Base-by-base conservation (phyloP, 2,797 vertebrate genomes). In the Danionella dracula region DNA sequence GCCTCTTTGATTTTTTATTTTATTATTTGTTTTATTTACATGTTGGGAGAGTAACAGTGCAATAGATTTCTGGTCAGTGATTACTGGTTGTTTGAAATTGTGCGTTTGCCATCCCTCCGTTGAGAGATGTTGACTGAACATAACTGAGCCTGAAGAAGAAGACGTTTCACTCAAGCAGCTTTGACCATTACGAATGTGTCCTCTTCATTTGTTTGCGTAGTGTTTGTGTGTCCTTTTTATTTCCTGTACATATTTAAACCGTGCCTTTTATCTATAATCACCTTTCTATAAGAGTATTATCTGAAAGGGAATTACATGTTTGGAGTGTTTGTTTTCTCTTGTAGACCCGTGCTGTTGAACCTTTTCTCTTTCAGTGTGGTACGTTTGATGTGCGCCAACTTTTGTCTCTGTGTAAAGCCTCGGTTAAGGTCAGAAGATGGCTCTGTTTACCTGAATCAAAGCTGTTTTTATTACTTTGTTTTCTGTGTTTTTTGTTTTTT, bases 101-200 rank as follows among this genome's bases (percentile, higher is more conserved):
- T 50, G 29, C 3, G 23, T 27, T 38, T 37, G 20, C 69, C 32
- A 35, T 44, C 46, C 41, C 27, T 4, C 71, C 46, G 23, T 34
- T 78, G 37, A 41, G 73, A 78, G 79, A 80, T 77, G 76, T 72
- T 27, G 78, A 83, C 81, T 81, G 81, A 86, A 87, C 81, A 76
- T 81, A 79, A 78, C 83, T 88, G 87, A 88, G 88, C 86, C 84
- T 80, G 80, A 84, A 79, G 79, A 68, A 50, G 80, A 76, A 78
- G 72, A 17, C 2, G 76, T 69, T 78, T 76, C 78, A 79, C 66
- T 73, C 75, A 78, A 75, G 84, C 86, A 88, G 87, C 88, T 87
- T 71, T 73, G 86, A 88, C 83, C 73, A 76, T 83, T 82, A 79
- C 66, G 86, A 87, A 86, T 89, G 88, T 89, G 79, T 83, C 73